Base-by-base conservation (phyloP, 2,797 vertebrate genomes). In the Phoebastria nigripes region DNA sequence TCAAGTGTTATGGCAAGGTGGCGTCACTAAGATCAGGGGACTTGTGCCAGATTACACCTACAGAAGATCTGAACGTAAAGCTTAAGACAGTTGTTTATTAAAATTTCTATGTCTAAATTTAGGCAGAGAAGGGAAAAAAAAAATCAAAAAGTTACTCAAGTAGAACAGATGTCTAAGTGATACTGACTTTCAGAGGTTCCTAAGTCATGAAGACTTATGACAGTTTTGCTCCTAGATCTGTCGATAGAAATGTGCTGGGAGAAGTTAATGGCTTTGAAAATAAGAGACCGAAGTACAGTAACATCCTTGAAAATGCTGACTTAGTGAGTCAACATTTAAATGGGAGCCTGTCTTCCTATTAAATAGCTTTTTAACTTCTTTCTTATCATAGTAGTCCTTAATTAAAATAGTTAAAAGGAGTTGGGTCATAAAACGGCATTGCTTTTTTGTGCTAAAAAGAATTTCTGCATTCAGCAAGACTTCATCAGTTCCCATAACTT, bases 351-450 rank as follows among this genome's bases (percentile, higher is more conserved):
- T 77, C 83, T 93, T 82, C 61, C 54, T 91, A 41, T 42, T 89
- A 85, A 89, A 93, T 54, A 82, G 78, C 67, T 94, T 85, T 89
- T 87, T 47, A 84, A 63, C 67, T 87, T 90, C 92, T 93, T 95
- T 82, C 79, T 97, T 97, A 97, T 97, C 92, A 91, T 94, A 94
- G 62, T 89, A 90, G 79, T 83, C 94, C 89, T 96, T 97, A 97
- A 97, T 97, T 98, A 97, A 97, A 97, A 89, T 94, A 91, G 93
- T 97, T 96, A 94, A 72, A 91, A 94, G 81, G 80, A 93, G 77
- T 19, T 90, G 82, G 92, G 81, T 94, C 87, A 96, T 96, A 93
- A 95, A 96, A 83, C 89, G 86, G 88, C 87, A 54, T 65, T 93
- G 33, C 3, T 82, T 82, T 79, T 86, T 52, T 85, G 77, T 58